phyloP scores from a whole-genome alignment of 1,140 invertebrate genomes.

The Musca domestica region DNA sequence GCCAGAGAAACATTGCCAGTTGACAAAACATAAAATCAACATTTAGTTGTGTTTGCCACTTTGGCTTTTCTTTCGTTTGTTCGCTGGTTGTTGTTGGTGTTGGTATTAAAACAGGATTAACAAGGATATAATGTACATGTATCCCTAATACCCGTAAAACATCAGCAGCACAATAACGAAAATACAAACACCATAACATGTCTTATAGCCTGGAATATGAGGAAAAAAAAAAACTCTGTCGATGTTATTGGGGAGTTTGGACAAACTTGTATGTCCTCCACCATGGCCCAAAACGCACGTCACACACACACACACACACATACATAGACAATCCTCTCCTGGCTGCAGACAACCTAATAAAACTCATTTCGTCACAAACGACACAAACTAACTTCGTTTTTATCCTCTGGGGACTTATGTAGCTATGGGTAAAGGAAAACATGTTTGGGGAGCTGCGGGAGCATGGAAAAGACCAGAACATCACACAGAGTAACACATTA shows the following conservation, averaged over 20 bases:
- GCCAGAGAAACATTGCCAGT: background rate
- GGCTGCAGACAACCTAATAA: background rate
- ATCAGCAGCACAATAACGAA: background rate
- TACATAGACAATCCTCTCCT: no score
- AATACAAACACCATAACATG: no score
- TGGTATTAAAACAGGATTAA: no score
- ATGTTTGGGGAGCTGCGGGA: background rate
- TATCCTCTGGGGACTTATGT: background rate
- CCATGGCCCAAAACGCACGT: no score
- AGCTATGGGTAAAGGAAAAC: background rate
- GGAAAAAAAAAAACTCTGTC: no score
- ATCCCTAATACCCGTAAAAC: conserved; percentile 2
- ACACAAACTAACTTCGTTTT: background rate
- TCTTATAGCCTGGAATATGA: no score
- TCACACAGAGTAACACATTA: no score
- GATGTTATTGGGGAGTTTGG: no score
- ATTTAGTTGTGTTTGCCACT: background rate
- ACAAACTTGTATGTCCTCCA: no score
- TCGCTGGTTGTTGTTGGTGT: no score
- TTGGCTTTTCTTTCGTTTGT: background rate
- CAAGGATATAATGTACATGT: no score
- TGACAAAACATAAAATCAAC: background rate
- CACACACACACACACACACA: no score
- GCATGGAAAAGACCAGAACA: background rate
- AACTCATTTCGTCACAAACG: background rate